Evolutionary conservation across 2,888 invertebrate genomes (phyloP), one percentile per base, ranked within the genome.

Genomic region (Leucophenga montana): DNA sequence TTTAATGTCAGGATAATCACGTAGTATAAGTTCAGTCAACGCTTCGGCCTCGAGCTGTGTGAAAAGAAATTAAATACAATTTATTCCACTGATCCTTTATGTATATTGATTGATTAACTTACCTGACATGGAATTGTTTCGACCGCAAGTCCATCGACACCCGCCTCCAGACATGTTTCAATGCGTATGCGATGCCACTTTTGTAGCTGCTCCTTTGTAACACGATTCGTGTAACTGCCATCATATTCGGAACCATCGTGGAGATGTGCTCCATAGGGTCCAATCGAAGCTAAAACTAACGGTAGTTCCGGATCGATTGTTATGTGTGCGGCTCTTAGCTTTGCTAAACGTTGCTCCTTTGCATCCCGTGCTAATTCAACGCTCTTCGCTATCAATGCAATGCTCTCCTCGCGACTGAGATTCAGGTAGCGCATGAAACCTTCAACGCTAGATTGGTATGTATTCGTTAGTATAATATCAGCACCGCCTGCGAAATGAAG

Each of bases 241-340:
- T 92, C 92, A 87, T 97, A 98, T 87, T 98, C 98, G 0, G 97
- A 97, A 22, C 94, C 95, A 87, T 98, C 96, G 85, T 94, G 93
- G 31, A 96, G 90, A 78, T 92, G 93, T 0, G 97, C 97, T 0
- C 97, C 97, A 85, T 96, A 97, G 0, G 97, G 96, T 0, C 97
- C 97, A 70, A 97, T 93, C 0, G 97, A 95, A 0, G 96, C 97
- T 65, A 94, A 95, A 56, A 97, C 91, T 75, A 93, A 84, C 0
- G 85, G 85, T 31, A 81, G 39, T 0, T 59, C 69, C 4, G 33
- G 20, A 0, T 33, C 73, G 11, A 71, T 44, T 6, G 48, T 67
- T 0, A 73, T 73, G 31, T 75, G 71, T 4, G 64, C 66, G 0
- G 65, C 56, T 8, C 71, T 59, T 6, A 78, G 2, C 77, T 91